A percentile compares a stretch with the other conserved stretches of the same genome.
phyloP scores from a whole-genome alignment of 1,140 invertebrate species.

The Propsilocerus akamusi region DNA sequence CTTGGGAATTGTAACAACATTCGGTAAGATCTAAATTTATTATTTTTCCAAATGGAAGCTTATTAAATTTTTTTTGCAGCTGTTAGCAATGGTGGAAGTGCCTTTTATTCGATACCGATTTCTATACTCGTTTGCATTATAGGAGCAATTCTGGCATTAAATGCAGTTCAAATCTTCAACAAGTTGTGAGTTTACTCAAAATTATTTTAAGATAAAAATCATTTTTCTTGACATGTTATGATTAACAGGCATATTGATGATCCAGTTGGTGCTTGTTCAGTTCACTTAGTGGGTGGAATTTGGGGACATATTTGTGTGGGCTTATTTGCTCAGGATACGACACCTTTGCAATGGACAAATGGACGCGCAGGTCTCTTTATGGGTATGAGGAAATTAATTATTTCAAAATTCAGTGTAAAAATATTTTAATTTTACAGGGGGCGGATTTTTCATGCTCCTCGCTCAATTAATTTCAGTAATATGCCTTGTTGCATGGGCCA shows the following conservation, averaged over 20 bases:
- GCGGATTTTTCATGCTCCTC: constrained; percentile 69
- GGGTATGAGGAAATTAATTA: not conserved
- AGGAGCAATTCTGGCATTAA: not conserved
- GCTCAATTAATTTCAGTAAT: constrained; percentile 55
- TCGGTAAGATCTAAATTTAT: not conserved
- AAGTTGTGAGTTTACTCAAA: not conserved
- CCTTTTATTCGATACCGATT: not conserved
- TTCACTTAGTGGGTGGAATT: constrained; percentile 9
- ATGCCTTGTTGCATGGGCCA: constrained; percentile 52
- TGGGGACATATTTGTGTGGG: constrained; percentile 75
- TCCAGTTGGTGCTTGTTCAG: not conserved
- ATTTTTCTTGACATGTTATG: too few species aligned
- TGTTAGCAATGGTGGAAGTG: not conserved
- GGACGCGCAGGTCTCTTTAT: constrained; percentile 53
- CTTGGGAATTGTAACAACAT: not conserved
- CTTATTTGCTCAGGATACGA: constrained; percentile 70
- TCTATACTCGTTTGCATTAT: not conserved
- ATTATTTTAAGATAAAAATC: not conserved
- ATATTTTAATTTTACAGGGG: constrained; percentile 37
- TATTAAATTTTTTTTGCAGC: not conserved
- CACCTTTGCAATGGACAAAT: constrained; percentile 53
- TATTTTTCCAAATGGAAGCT: not conserved
- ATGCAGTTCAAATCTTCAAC: not conserved
- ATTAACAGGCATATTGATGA: not conserved
- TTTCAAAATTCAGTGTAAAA: not conserved